Evolutionary conservation across 1,140 invertebrate species (phyloP).

Genomic region (Lanistes nyassanus): DNA sequence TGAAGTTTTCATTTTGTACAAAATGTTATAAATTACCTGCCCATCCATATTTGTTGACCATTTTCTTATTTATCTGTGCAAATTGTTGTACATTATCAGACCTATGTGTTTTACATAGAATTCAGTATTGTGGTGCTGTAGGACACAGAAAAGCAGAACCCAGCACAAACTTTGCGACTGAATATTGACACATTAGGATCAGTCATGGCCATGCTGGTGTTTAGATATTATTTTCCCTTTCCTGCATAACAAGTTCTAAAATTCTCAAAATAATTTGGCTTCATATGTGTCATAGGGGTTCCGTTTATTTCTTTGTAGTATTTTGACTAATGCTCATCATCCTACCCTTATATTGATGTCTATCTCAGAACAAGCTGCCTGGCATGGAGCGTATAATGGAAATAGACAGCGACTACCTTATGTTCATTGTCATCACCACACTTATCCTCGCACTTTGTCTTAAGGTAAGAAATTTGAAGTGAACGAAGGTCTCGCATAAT

Average conservation of each 20-base stretch:
- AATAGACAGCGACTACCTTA: constrained; percentile 77
- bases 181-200: too few species aligned
- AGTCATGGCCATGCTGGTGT: too few species aligned
- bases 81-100: too few species aligned
- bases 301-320: background rate
- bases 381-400: constrained; percentile 77
- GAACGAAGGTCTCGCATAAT: too few species aligned
- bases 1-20: too few species aligned
- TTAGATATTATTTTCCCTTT: background rate
- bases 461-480: constrained; percentile 76
- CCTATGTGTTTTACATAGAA: too few species aligned
- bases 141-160: too few species aligned
- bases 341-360: background rate
- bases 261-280: background rate
- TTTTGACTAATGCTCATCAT: background rate
- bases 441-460: constrained; percentile 79
- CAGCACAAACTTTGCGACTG: too few species aligned
- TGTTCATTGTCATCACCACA: constrained; percentile 76
- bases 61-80: too few species aligned
- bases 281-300: background rate
- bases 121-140: too few species aligned
- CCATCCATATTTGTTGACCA: too few species aligned
- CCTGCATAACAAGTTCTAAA: background rate
- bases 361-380: constrained; percentile 72
- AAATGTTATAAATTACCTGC: too few species aligned